Evolutionary conservation across 2,113 vertebrate species (phyloP).

Genomic region (Salvelinus sp.): DNA sequence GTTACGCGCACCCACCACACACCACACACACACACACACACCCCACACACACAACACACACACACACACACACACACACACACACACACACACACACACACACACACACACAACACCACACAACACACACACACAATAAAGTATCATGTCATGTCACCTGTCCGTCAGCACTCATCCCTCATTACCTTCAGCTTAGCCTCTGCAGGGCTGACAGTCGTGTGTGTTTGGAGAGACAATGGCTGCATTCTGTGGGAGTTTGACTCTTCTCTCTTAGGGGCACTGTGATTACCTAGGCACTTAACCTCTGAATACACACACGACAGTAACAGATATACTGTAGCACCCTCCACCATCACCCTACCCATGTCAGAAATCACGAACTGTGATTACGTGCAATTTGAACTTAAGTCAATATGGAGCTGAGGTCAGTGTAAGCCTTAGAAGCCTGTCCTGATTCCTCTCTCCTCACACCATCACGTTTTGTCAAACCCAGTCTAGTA

Average conservation of each 20-base stretch:
- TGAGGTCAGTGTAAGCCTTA: background rate
- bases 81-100: constrained; percentile 28
- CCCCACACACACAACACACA: too few species aligned
- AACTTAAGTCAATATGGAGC: background rate
- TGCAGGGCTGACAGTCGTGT: constrained; percentile 35
- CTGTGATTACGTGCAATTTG: background rate
- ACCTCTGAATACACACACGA: constrained; percentile 29
- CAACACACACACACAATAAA: constrained; percentile 23
- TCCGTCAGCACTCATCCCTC: constrained; percentile 46
- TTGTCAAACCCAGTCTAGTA: background rate
- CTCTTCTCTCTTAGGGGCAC: constrained; percentile 42
- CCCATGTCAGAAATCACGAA: background rate
- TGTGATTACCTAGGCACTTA: constrained; percentile 46
- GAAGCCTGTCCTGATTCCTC: background rate
- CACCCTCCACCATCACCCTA: background rate
- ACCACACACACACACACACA: too few species aligned
- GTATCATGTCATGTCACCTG: constrained; percentile 26
- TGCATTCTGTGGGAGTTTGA: constrained; percentile 45
- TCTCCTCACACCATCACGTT: background rate
- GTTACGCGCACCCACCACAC: too few species aligned
- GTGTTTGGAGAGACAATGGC: constrained; percentile 43
- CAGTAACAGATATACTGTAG: too few species aligned
- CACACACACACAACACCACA: constrained; percentile 18
- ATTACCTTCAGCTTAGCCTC: constrained; percentile 45
- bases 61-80: constrained; percentile 33